Evolutionary conservation across 2,113 vertebrate genomes (phyloP), one percentile per base, ranked within the genome.

Genomic region (Asarcornis scutulata): DNA sequence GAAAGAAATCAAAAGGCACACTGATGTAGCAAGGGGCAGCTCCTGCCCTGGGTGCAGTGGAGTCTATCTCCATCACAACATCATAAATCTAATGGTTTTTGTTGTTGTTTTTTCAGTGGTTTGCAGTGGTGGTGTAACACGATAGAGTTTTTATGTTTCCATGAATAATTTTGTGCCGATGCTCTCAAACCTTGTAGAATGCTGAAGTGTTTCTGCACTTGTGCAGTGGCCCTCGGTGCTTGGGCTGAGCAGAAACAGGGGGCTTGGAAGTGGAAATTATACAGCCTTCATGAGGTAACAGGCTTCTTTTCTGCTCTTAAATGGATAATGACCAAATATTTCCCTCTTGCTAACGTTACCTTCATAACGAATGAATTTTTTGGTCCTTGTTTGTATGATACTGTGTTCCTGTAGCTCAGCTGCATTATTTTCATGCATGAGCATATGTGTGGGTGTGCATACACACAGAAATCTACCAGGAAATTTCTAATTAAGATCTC

Each of bases 381-480:
- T 44, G 83, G 22, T 25, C 60, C 34, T 21, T 73, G 15, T 78
- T 60, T 74, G 55, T 38, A 10, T 38, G 36, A 16, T 36, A 15
- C 6, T 76, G 17, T 48, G 16, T 11, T 76, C 26, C 22, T 59
- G 2, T 52, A 73, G 23, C 31, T 78, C 66, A 27, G 36, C 8
- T n/a, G 15, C 34, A 16, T 66, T 79, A 27, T 44, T 73, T 85
- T 52, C 22, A 42, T 20, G 17, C 9, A 8, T 20, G n/a, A 48
- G 12, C 25, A 34, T 8, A 7, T 29, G 15, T 34, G 31, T 9
- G 7, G 7, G 3, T 21, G 17, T 1, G 1, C 2, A 12, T 31
- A 23, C 3, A 15, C 34, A 16, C 36, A 52, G 12, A 67, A 52
- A n/a, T 16, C 36, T 59, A 23, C 44, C 26, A 2, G 52, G 42